A percentile compares a stretch with the other conserved stretches of the same genome.
These are phyloP conservation scores for Poecilobothrus nobilitatus DNA, from an alignment of 2,888 invertebrate species.

Conservation along the genomic window DNA sequence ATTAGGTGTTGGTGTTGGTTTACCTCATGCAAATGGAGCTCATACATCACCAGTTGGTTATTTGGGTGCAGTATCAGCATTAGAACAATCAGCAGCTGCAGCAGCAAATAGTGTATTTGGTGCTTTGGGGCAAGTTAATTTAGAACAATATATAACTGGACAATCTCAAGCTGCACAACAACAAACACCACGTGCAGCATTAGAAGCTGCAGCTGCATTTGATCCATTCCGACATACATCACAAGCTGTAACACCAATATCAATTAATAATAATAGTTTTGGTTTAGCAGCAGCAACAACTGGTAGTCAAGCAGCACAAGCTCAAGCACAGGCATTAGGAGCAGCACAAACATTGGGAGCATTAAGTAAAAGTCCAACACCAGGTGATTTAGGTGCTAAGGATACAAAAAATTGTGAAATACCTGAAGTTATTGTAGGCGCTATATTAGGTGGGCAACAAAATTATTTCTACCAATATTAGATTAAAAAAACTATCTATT, in stretches of 20 bases:
- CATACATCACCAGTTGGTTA: constrained; percentile 43
- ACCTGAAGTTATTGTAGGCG: constrained; percentile 92
- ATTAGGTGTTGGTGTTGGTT: constrained; percentile 68
- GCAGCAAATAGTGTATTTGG: constrained; percentile 63
- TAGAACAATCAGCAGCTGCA: constrained; percentile 43
- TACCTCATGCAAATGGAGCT: constrained; percentile 46
- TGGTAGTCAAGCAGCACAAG: constrained; percentile 43
- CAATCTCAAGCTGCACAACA: constrained; percentile 57
- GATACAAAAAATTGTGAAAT: constrained; percentile 90
- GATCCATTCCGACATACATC: constrained; percentile 69
- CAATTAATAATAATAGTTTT: constrained; percentile 80
- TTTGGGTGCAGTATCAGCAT: constrained; percentile 39
- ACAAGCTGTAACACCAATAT: constrained; percentile 63
- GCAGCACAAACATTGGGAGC: constrained; percentile 57
- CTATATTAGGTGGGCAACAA: constrained; percentile 71
- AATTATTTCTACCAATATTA: constrained; percentile 42
- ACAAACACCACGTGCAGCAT: constrained; percentile 48
- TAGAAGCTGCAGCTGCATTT: constrained; percentile 57
- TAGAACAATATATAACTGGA: constrained; percentile 50
- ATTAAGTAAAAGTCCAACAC: constrained; percentile 73
- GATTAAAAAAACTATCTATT: constrained; percentile 17
- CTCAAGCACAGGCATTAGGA: constrained; percentile 44
- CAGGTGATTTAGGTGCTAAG: constrained; percentile 67
- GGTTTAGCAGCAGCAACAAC: constrained; percentile 51
- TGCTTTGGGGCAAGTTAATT: constrained; percentile 70